A percentile compares a stretch with the other conserved stretches of the same genome.
phyloP scores from a whole-genome alignment of 2,113 vertebrate genomes.

The Isichthys henryi region DNA sequence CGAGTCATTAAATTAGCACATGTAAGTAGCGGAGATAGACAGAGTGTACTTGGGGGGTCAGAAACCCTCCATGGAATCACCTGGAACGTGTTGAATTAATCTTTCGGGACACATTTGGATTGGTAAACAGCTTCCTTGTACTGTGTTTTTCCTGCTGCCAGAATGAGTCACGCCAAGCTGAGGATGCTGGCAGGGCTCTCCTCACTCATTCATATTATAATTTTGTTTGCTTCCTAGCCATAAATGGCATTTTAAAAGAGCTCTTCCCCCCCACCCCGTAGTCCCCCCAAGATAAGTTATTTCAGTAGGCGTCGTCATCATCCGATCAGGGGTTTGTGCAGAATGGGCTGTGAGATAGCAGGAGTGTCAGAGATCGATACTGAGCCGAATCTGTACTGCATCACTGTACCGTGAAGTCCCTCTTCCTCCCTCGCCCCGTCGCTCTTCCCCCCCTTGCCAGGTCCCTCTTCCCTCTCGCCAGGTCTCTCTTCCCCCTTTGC shows the following conservation, averaged over 20 bases:
- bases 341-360: not conserved
- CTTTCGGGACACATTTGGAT: conserved; percentile 24
- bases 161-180: conserved; percentile 17
- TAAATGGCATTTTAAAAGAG: conserved; percentile 14
- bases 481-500: not conserved
- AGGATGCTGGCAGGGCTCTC: not conserved
- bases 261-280: not conserved
- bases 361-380: not conserved
- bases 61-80: conserved; percentile 12
- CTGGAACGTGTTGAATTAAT: conserved; percentile 21
- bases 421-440: not conserved
- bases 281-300: not conserved
- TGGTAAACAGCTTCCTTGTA: conserved; percentile 22
- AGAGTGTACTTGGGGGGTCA: not conserved
- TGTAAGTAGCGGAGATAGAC: conserved; percentile 2
- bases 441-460: not conserved
- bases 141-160: conserved; percentile 16
- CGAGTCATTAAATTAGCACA: conserved; percentile 21
- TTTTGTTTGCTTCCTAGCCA: conserved; percentile 25
- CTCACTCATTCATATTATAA: conserved; percentile 17
- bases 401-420: not conserved
- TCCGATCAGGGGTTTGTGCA: not conserved
- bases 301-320: not conserved
- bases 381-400: not conserved
- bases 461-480: too few relatives aligned